Evolutionary conservation across 2,888 invertebrate genomes (phyloP), one percentile per base, ranked within the genome.

Genomic region (Gerosis bhagava): DNA sequence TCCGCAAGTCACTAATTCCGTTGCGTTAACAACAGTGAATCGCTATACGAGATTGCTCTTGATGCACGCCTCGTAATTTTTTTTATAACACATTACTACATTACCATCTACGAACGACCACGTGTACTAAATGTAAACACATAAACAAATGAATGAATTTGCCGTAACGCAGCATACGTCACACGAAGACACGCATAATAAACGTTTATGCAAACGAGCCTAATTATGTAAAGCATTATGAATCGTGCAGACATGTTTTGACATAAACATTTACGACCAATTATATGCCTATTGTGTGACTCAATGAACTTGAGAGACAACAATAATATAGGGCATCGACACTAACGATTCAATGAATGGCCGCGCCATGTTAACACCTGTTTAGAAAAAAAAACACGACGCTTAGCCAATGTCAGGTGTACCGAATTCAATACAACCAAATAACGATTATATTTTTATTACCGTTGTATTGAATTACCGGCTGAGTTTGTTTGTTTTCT

Each of bases 291-390:
- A 82, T 87, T 84, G 84, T 87, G 73, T 74, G 76, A 74, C 77
- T 78, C 81, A 75, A 68, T 83, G 86, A 84, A 86, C 86, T 86
- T 84, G 83, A 82, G 76, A 79, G 79, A 78, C 66, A 66, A 77
- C 71, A 74, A 74, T 75, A 77, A 84, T 86, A 83, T 87, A 77
- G 87, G 87, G 82, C 86, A 84, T 84, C 83, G 84, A 84, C 83
- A 73, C 63, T 58, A 41, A 62, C 54, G 45, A 57, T 35, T 57
- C 64, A 16, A 62, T 74, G 71, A 77, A 71, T 74, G 75, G 64
- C 64, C 71, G 64, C 47, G 58, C 51, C 49, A 48, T 35, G 22
- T 46, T 57, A 61, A 74, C 84, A 86, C 82, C 84, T 84, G 86
- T 77, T 81, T 73, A 74, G 74, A 77, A 78, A 77, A 77, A 79